These are phyloP conservation scores for Panagrolaimus sp. DNA, from an alignment of 1,140 invertebrate species.

Conservation along the genomic window DNA sequence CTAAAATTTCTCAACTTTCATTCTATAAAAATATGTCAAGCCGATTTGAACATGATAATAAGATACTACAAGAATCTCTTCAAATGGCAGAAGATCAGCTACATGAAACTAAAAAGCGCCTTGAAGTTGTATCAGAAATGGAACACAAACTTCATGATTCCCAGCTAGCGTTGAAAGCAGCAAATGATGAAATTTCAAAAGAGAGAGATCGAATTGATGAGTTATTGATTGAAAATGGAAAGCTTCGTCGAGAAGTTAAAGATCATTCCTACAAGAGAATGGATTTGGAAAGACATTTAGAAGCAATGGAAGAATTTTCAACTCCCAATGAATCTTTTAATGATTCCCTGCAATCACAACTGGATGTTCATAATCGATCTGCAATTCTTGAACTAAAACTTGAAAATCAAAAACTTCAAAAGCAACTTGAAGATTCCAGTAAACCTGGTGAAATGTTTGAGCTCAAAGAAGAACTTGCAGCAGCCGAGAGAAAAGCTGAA, in stretches of 20 bases:
- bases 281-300: constrained; percentile 27
- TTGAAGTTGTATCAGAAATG: not conserved
- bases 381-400: constrained; percentile 35
- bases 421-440: constrained; percentile 28
- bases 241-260: constrained; percentile 35
- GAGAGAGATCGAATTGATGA: constrained; percentile 31
- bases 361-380: constrained; percentile 33
- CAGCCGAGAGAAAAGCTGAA: not conserved
- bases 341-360: constrained; percentile 31
- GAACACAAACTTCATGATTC: not conserved
- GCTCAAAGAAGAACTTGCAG: constrained; percentile 22
- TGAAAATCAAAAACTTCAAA: constrained; percentile 35
- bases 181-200: constrained; percentile 2
- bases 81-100: not conserved
- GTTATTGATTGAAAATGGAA: constrained; percentile 33
- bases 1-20: constrained; percentile 27
- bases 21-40: constrained; percentile 23
- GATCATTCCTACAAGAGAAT: constrained; percentile 27
- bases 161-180: not conserved
- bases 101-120: not conserved
- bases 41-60: not conserved
- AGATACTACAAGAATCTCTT: not conserved
- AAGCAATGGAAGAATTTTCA: constrained; percentile 21
- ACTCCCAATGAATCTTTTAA: constrained; percentile 17
- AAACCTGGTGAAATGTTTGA: constrained; percentile 32